Conservation (phyloP, 2,113 vertebrate genomes). For the Lutjanus erythropterus region DNA sequence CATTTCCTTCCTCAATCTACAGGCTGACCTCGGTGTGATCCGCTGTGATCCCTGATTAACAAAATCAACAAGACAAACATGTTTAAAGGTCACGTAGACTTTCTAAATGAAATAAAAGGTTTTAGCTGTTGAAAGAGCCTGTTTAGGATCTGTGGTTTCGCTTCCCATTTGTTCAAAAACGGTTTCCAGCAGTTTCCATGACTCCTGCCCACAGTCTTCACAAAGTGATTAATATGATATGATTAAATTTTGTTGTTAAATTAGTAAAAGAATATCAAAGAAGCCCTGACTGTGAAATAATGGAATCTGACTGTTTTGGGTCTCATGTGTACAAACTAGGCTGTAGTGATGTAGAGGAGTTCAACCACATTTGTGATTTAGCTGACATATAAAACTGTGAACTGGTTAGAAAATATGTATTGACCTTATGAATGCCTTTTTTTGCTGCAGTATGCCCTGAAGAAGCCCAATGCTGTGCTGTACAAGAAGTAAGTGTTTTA, state of each 20-base stretch:
- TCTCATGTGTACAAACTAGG: background rate
- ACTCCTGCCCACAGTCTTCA: background rate
- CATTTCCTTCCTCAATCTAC: background rate
- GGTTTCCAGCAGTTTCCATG: background rate
- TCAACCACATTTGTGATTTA: background rate
- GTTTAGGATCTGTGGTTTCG: background rate
- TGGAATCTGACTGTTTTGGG: background rate
- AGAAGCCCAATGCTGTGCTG: conserved; percentile 93
- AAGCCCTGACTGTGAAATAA: background rate
- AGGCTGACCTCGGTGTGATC: background rate
- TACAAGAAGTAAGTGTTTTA: conserved; percentile 93
- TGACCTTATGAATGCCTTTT: no score
- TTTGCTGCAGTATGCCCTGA: conserved; percentile 90
- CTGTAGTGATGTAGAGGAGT: background rate
- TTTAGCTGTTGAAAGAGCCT: background rate
- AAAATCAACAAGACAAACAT: background rate
- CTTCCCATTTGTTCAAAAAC: background rate
- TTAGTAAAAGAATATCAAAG: background rate
- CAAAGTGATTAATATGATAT: background rate
- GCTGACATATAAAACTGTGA: background rate
- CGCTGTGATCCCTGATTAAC: background rate
- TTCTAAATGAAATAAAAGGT: background rate
- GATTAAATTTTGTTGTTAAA: background rate
- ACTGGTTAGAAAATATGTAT: no score
- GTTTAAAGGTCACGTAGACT: background rate